Conservation (phyloP, 37 sponge, comb jelly and placozoan species). For the Diacarnus erythraeanus region DNA sequence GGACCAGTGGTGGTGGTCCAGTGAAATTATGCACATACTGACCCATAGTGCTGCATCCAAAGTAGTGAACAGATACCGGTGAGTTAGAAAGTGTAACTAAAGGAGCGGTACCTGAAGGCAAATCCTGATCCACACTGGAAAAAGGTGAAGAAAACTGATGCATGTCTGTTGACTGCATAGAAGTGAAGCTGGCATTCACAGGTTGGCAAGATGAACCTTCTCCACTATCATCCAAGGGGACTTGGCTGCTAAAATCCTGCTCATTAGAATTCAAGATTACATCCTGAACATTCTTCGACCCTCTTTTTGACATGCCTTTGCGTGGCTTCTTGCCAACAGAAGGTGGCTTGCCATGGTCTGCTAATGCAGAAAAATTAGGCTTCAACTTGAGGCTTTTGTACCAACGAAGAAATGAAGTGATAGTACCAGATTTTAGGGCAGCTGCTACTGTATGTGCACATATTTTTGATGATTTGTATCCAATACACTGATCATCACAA, state of each 20-base stretch:
- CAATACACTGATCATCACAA: neutral
- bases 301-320: neutral
- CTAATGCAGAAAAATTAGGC: neutral
- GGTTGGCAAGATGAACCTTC: neutral
- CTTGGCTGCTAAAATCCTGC: neutral
- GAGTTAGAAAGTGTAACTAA: neutral
- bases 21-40: neutral
- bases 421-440: neutral
- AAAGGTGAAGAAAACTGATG: neutral
- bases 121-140: too few relatives aligned
- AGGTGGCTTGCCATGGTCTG: conserved; percentile 1
- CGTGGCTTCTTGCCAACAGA: conserved; percentile 1
- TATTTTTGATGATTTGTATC: neutral
- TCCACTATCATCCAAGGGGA: neutral
- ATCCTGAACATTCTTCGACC: neutral
- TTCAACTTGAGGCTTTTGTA: neutral
- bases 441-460: conserved; percentile 1
- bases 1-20: neutral
- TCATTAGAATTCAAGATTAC: neutral
- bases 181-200: neutral
- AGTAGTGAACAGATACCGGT: neutral
- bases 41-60: neutral
- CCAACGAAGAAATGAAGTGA: neutral
- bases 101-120: neutral
- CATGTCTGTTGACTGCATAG: neutral